Evolutionary conservation across 1,140 invertebrate genomes (phyloP), one percentile per base, ranked within the genome.

Genomic region (Oreohelix idahoensis): DNA sequence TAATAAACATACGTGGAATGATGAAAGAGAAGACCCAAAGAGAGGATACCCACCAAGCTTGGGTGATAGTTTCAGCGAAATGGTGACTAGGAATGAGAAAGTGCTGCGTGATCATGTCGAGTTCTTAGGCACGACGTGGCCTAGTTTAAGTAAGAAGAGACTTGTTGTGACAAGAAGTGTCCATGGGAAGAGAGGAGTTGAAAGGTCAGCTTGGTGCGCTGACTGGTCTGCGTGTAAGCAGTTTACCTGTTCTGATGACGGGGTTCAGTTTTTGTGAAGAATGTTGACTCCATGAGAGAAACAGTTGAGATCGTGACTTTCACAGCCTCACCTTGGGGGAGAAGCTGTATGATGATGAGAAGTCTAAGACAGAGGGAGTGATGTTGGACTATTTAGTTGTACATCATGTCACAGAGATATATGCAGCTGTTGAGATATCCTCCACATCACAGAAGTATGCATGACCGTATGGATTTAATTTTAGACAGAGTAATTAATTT

Each of bases 111-210:
- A 78, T 5, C 76, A 78, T 78, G 76, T 78, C 5, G 49, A 53
- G 53, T 78, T 58, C 35, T 58, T 78, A 15, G 76, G 76, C 49
- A 53, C 11, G 76, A 20, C 76, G 29, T 78, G 76, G 76, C 8
- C 1, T 20, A 17, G 11, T 15, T 29, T 78, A 11, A 23, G 13
- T 1, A 10, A 15, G 29, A 53, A 58, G 20, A 78, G 76, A 63
- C 38, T 78, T 36, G 76, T 78, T 29, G 29, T 78, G 20, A 75
- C 73, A 11, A 39, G 39, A 75, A 39, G 35, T 45, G n/a, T 49
- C 20, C 38, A 39, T n/a, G 1, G 1, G 13, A 26, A 2, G 39
- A 26, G 39, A 15, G 45, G n/a, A 38, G 45, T 13, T 29, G 20
- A 13, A 29, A 42, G 35, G n/a, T 11, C 73, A 11, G 39, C 20